Conservation (phyloP, 30 jellyfish, hydroid and myxozoan species). For the Turritopsis dohrnii region DNA sequence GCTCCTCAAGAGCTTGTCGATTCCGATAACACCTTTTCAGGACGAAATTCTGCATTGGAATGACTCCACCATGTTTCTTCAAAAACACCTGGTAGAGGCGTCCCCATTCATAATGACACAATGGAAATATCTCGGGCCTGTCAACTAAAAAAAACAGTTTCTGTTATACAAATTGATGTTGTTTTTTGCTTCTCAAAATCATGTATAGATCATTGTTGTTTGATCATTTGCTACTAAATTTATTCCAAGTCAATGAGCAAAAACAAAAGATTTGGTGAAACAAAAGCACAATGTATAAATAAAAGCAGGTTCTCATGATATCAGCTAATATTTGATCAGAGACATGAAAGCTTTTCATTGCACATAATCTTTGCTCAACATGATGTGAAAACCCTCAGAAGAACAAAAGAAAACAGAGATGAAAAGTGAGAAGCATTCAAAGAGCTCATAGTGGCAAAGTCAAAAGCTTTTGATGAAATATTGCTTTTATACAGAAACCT, state of each 20-base stretch:
- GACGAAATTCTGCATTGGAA: slow-evolving; percentile 78
- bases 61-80: slow-evolving; percentile 76
- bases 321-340: background rate
- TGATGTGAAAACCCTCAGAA: background rate
- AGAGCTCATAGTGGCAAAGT: background rate
- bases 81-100: slow-evolving; percentile 67
- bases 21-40: slow-evolving; percentile 80
- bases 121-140: slow-evolving; percentile 83
- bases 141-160: slow-evolving; percentile 32
- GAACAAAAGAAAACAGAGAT: background rate
- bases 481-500: background rate
- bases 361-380: background rate
- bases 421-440: background rate
- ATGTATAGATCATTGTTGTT: background rate
- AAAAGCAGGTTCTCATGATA: background rate
- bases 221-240: background rate
- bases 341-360: background rate
- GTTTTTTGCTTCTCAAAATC: slow-evolving; percentile 11
- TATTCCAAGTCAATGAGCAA: background rate
- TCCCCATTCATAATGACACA: slow-evolving; percentile 96
- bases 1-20: slow-evolving; percentile 94
- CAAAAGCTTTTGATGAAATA: background rate
- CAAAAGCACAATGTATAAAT: background rate
- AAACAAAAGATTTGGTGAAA: background rate
- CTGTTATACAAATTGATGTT: background rate